Evolutionary conservation across 2,797 vertebrate species (phyloP).

Genomic region (Cryptoprocta ferox): DNA sequence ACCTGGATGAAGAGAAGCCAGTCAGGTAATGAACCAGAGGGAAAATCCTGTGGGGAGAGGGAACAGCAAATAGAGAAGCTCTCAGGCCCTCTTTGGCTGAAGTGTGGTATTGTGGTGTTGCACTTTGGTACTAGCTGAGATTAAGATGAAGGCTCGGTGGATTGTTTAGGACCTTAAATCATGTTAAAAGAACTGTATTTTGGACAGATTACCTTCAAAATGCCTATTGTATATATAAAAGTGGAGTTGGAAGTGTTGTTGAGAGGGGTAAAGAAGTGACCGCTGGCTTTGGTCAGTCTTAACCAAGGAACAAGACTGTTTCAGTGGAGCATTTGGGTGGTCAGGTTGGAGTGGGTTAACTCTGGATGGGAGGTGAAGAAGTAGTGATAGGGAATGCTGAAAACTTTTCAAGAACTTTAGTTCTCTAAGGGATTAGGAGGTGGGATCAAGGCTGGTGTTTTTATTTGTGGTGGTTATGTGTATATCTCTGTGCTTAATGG

Average conservation of each 20-base stretch:
- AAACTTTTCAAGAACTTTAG: neutral
- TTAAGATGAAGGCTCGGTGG: neutral
- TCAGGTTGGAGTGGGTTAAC: neutral
- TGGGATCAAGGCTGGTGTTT: neutral
- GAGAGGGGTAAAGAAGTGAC: neutral
- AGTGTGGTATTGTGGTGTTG: neutral
- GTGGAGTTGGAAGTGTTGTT: neutral
- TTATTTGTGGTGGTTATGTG: neutral
- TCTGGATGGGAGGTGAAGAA: neutral
- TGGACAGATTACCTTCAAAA: neutral
- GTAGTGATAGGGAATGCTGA: neutral
- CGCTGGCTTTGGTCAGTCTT: neutral
- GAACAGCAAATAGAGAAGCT: neutral
- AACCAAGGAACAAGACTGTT: neutral
- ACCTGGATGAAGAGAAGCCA: neutral
- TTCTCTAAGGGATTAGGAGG: neutral
- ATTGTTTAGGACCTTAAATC: neutral
- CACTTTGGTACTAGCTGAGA: neutral
- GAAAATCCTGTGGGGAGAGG: neutral
- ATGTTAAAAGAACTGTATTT: neutral
- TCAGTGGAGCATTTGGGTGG: neutral
- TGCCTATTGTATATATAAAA: neutral
- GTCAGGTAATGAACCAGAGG: neutral
- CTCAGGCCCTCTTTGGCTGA: neutral
- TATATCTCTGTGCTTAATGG: neutral